Percentiles rank a stretch among this genome's conserved stretches.
Conservation (phyloP, 2,113 vertebrate species). For the Anoura caudifer region DNA sequence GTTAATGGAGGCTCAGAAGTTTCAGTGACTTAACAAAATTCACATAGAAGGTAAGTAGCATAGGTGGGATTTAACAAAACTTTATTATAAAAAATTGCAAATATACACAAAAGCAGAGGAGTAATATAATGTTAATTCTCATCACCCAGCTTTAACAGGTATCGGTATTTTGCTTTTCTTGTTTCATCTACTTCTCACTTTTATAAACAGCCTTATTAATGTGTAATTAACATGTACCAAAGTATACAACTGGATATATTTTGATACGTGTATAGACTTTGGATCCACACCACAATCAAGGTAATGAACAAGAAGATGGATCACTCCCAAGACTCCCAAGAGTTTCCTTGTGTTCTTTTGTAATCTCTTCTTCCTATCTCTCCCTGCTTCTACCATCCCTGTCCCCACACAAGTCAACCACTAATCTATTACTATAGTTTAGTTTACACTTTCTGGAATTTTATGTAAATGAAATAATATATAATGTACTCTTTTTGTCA, state of each 20-base stretch:
- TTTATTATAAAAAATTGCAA: too few species aligned
- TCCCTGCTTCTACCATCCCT: neutral
- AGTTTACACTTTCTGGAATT: neutral
- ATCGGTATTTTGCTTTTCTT: neutral
- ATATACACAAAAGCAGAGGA: too few species aligned
- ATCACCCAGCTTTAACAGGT: neutral
- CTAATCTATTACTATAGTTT: neutral
- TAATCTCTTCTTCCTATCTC: neutral
- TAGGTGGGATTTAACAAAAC: neutral
- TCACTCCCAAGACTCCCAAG: too few species aligned
- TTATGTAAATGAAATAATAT: too few species aligned
- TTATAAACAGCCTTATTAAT: neutral
- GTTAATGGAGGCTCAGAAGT: neutral
- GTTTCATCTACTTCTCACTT: neutral
- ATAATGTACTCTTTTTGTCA: too few species aligned
- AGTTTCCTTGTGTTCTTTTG: neutral
- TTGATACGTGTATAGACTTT: neutral
- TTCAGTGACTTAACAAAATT: neutral
- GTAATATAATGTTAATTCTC: neutral
- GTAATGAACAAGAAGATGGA: neutral
- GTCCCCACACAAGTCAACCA: neutral
- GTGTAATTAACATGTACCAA: neutral
- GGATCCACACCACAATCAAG: neutral
- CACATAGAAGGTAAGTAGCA: neutral
- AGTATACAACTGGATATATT: too few species aligned